These are phyloP conservation scores for Hypomecis atomaria DNA, from an alignment of 2,888 invertebrate genomes.

Conservation along the genomic window DNA sequence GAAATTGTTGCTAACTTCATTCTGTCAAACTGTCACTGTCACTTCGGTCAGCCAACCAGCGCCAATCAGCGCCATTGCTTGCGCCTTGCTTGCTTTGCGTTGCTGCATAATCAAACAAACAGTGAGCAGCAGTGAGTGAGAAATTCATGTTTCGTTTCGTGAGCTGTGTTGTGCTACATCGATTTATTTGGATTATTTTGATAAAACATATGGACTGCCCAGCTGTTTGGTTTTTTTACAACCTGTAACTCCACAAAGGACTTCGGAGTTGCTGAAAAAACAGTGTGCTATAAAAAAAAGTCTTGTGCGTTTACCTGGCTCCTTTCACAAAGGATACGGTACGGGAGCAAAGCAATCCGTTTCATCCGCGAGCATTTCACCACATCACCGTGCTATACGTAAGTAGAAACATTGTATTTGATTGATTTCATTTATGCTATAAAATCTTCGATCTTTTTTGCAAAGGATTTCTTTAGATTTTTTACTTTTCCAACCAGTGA, in stretches of 20 bases:
- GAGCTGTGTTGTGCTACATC: slow-evolving; percentile 54
- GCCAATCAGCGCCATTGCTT: slow-evolving; percentile 23
- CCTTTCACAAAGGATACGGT: slow-evolving; percentile 75
- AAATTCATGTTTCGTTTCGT: slow-evolving; percentile 60
- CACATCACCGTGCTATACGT: slow-evolving; percentile 53
- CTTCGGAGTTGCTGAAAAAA: slow-evolving; percentile 38
- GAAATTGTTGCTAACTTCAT: slow-evolving; percentile 65
- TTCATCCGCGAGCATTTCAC: slow-evolving; percentile 58
- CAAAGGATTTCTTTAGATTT: too few relatives aligned
- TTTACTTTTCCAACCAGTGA: too few relatives aligned
- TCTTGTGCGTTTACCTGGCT: slow-evolving; percentile 53
- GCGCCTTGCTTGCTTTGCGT: slow-evolving; percentile 12
- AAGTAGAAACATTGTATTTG: slow-evolving; percentile 48
- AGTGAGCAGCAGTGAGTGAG: slow-evolving; percentile 50
- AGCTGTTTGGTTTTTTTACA: slow-evolving; percentile 43
- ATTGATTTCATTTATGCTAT: not conserved
- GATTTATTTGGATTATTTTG: slow-evolving; percentile 54
- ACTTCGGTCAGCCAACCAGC: slow-evolving; percentile 31
- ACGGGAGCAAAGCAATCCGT: slow-evolving; percentile 41
- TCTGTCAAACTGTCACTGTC: slow-evolving; percentile 11
- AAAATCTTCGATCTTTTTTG: too few relatives aligned
- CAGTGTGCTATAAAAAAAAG: slow-evolving; percentile 45
- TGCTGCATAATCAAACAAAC: slow-evolving; percentile 38
- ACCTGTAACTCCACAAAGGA: slow-evolving; percentile 29
- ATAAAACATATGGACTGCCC: slow-evolving; percentile 58